Evolutionary conservation across 2,888 invertebrate species (phyloP).

Genomic region (Eupithecia tripunctaria): DNA sequence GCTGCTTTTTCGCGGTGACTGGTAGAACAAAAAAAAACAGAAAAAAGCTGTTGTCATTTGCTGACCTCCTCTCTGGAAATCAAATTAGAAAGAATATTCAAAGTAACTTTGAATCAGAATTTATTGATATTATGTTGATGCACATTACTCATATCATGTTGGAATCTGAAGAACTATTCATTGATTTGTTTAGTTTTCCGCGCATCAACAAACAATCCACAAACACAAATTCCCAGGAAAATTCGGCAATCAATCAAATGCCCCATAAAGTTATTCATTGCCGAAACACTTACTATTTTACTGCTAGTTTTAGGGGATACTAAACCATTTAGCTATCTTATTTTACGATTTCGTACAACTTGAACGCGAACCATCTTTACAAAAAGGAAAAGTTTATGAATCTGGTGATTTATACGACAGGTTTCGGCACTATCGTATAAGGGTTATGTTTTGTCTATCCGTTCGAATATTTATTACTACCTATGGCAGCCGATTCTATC

Average conservation of each 20-base stretch:
- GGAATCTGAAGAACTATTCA: not conserved
- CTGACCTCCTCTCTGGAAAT: not conserved
- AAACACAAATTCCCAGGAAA: conserved; percentile 46
- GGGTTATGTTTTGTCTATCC: conserved; percentile 34
- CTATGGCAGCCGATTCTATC: not conserved
- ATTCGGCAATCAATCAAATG: conserved; percentile 76
- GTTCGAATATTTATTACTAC: conserved; percentile 27
- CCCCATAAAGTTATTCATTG: conserved; percentile 78
- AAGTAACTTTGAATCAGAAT: not conserved
- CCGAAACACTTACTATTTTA: conserved; percentile 71
- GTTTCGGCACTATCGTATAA: conserved; percentile 33
- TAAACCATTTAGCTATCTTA: conserved; percentile 78
- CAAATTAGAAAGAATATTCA: not conserved
- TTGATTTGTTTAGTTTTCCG: not conserved
- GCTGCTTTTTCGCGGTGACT: not conserved
- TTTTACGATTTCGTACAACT: conserved; percentile 72
- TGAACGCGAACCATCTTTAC: conserved; percentile 59
- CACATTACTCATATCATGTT: not conserved
- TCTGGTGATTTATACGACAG: conserved; percentile 57
- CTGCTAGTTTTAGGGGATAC: conserved; percentile 74
- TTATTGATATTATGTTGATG: not conserved
- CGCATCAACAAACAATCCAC: not conserved
- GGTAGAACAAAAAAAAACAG: not conserved
- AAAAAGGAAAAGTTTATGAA: conserved; percentile 67
- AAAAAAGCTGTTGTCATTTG: not conserved